A percentile compares a stretch with the other conserved stretches of the same genome.
Evolutionary conservation across 2,797 vertebrate genomes (phyloP).

Genomic region (Bucorvus abyssinicus): DNA sequence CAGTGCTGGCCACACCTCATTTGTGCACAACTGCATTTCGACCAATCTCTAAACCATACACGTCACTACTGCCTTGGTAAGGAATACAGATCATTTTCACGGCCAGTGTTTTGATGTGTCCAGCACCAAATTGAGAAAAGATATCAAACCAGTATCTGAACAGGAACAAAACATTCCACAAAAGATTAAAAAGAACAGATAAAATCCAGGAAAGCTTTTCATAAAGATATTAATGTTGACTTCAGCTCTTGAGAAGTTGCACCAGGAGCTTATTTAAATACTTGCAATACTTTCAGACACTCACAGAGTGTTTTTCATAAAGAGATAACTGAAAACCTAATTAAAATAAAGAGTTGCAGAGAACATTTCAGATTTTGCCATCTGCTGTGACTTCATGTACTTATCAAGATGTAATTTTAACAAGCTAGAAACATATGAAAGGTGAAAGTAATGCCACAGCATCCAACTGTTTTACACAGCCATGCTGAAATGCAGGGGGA

Average conservation of each 20-base stretch:
- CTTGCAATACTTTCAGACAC: slow-evolving; percentile 11
- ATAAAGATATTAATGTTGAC: neutral
- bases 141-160: neutral
- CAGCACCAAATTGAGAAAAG: neutral
- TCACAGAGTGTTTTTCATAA: neutral
- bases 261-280: slow-evolving; percentile 38
- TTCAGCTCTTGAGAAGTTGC: neutral
- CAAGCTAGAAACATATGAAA: slow-evolving; percentile 46
- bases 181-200: neutral
- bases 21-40: neutral
- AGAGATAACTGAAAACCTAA: slow-evolving; percentile 21
- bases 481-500: neutral
- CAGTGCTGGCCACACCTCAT: neutral
- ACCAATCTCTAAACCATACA: neutral
- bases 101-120: neutral
- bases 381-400: slow-evolving; percentile 53
- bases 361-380: slow-evolving; percentile 52
- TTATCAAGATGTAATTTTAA: slow-evolving; percentile 49
- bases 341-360: slow-evolving; percentile 47
- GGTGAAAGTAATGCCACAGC: slow-evolving; percentile 35
- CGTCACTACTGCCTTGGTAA: accelerated
- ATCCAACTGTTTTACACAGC: neutral
- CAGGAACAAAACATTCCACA: neutral
- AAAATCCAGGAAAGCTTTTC: neutral
- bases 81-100: neutral